A percentile compares a stretch with the other conserved stretches of the same genome.
Evolutionary conservation across 2,113 vertebrate genomes (phyloP).

Genomic region (Phylloscopus trochiloides): DNA sequence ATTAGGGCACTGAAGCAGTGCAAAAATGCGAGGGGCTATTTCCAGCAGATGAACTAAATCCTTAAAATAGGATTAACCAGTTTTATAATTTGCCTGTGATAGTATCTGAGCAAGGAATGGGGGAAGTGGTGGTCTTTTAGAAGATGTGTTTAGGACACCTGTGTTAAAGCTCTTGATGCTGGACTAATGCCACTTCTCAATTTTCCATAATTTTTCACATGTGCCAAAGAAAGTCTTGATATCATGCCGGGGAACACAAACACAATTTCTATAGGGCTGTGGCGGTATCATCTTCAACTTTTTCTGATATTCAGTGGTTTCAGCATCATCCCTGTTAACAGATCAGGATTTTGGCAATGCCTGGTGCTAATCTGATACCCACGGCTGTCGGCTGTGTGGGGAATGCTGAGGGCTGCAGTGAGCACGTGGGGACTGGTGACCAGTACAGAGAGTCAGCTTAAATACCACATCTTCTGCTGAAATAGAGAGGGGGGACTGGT

Average conservation of each 20-base stretch:
- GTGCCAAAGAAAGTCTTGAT: background rate
- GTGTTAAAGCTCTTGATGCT: background rate
- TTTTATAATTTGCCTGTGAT: slow-evolving; percentile 35
- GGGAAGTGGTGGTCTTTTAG: background rate
- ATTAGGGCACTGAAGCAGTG: slow-evolving; percentile 15
- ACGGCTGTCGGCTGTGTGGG: rapidly evolving
- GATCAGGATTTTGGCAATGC: background rate
- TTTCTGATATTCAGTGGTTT: background rate
- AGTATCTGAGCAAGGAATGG: background rate
- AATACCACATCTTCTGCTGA: background rate
- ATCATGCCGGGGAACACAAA: background rate
- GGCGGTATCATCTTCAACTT: background rate
- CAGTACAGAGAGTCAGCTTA: background rate
- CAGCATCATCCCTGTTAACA: background rate
- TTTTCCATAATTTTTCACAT: background rate
- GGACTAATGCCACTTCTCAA: background rate
- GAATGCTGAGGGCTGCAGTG: background rate
- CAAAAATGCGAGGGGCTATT: slow-evolving; percentile 22
- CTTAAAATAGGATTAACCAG: slow-evolving; percentile 30
- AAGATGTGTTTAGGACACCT: background rate
- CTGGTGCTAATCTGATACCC: background rate
- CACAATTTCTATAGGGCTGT: background rate
- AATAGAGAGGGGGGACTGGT: background rate
- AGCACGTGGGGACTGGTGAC: background rate
- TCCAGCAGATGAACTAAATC: slow-evolving; percentile 15